Base-by-base conservation (phyloP, 2,888 invertebrate species). In the Drosophila monieri region DNA sequence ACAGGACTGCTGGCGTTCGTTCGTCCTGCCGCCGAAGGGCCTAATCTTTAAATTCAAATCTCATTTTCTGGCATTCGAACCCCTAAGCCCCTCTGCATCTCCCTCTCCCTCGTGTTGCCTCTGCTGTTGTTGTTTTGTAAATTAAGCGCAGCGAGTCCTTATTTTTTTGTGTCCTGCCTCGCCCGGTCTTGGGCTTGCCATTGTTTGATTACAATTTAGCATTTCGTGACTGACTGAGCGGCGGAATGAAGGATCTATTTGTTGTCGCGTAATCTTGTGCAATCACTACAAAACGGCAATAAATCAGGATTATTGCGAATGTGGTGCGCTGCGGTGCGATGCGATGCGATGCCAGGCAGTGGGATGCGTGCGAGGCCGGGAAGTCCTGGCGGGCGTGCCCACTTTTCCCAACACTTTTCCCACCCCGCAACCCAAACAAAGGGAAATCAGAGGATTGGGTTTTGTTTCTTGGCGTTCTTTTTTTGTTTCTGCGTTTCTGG, bases 281-380 rank as follows among this genome's bases (percentile, higher is more conserved):
- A 90, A 90, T 90, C 90, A 87, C 81, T 88, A 89, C 89, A 88
- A 89, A 88, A 90, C 73, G 85, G 90, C 83, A 90, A 90, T 90
- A 90, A 90, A 90, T 90, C 90, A 90, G 90, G 90, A 90, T 90
- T 90, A 90, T 87, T 78, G 86, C 85, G 89, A 88, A 89, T 89
- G 89, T 88, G 85, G 84, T 48, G 47, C 59, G 61, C 30, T 59
- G 61, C 59, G 85, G 80, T 47, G 60, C 61, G 59, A 21, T 58
- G 60, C 59, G 60, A 61, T 84, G 37, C 37, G 14, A 39, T 78
- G 77, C 80, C 4, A n/a, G 32, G 32, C 32, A n/a, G 5, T 32
- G 12, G 84, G 84, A 89, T 86, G 88, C 85, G 88, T 89, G 88
- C 75, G 88, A 86, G 77, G 57, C 64, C 14, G 21, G 9, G 4